Evolutionary conservation across 2,113 vertebrate species (phyloP).

Genomic region (Verasper variegatus): DNA sequence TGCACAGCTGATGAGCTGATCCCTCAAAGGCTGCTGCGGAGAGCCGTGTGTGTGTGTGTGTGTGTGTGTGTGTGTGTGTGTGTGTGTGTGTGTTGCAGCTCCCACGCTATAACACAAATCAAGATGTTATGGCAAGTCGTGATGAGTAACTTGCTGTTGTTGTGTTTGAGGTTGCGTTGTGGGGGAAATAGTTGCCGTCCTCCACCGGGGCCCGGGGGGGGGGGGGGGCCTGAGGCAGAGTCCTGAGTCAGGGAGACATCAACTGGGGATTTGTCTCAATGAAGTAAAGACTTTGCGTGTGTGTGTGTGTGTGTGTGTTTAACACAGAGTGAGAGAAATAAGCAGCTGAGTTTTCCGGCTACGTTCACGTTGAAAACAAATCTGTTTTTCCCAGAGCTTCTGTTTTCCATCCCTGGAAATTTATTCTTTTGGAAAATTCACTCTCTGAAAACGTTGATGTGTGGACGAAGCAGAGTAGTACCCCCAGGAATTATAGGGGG

Average conservation of each 20-base stretch:
- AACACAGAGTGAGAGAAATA: not conserved
- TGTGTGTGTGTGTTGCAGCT: conserved; percentile 28
- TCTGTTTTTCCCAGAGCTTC: not conserved
- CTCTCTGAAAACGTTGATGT: not conserved
- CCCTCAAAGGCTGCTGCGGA: conserved; percentile 48
- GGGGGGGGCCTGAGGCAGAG: not conserved
- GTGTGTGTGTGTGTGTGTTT: conserved; percentile 21
- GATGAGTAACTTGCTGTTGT: conserved; percentile 66
- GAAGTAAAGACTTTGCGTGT: not conserved
- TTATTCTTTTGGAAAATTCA: not conserved
- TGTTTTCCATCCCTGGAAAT: not conserved
- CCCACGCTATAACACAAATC: conserved; percentile 65
- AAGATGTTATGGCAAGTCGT: conserved; percentile 58
- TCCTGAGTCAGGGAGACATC: conserved; percentile 48
- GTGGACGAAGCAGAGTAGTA: too few species aligned
- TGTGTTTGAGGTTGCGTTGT: conserved; percentile 68
- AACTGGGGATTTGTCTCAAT: conserved; percentile 31
- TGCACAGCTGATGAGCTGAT: conserved; percentile 55
- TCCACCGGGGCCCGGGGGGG: conserved; percentile 53
- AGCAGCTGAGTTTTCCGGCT: conserved; percentile 8
- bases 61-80: conserved; percentile 23
- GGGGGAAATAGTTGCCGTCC: conserved; percentile 64
- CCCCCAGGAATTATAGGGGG: too few species aligned
- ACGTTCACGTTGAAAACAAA: conserved; percentile 14
- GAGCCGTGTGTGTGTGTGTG: conserved; percentile 19